Evolutionary conservation across 2,113 vertebrate species (phyloP).

Genomic region (Bostrychus sinensis): DNA sequence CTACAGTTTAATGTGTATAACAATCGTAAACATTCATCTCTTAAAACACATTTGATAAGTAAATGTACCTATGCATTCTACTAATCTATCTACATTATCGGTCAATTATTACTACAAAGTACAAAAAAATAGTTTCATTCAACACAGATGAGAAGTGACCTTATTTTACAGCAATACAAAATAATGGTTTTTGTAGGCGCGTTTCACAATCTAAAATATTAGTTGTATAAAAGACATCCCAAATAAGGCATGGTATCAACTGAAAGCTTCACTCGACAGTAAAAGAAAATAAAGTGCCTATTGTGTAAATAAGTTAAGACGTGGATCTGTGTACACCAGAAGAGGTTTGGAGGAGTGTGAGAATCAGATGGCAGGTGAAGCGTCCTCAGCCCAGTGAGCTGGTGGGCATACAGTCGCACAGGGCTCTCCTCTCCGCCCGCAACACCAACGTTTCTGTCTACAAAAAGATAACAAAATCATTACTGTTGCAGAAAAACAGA

Average conservation of each 20-base stretch:
- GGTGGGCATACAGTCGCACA: conserved; percentile 89
- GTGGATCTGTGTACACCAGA: conserved; percentile 35
- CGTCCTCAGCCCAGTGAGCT: conserved; percentile 76
- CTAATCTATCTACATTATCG: conserved; percentile 55
- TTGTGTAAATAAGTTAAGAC: conserved; percentile 38
- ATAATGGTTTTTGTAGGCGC: background rate
- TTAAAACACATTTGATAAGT: conserved; percentile 53
- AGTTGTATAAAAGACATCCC: conserved; percentile 43
- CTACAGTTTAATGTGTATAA: conserved; percentile 66
- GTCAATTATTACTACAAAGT: conserved; percentile 55
- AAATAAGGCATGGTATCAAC: conserved; percentile 35
- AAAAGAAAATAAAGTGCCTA: conserved; percentile 69
- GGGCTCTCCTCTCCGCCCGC: conserved; percentile 87
- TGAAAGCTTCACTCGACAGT: conserved; percentile 24
- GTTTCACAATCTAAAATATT: conserved; percentile 33
- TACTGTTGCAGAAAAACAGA: too few species aligned
- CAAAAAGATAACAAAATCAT: conserved; percentile 15
- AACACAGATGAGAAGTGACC: conserved; percentile 19
- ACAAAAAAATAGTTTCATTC: conserved; percentile 50
- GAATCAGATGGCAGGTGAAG: conserved; percentile 7
- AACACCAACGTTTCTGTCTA: conserved; percentile 93
- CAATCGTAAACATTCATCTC: conserved; percentile 62
- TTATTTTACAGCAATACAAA: conserved; percentile 13
- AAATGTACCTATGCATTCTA: conserved; percentile 24
- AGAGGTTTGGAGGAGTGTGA: conserved; percentile 32